phyloP scores from a whole-genome alignment of 2,888 invertebrate species.

The Microplitis deprimator region DNA sequence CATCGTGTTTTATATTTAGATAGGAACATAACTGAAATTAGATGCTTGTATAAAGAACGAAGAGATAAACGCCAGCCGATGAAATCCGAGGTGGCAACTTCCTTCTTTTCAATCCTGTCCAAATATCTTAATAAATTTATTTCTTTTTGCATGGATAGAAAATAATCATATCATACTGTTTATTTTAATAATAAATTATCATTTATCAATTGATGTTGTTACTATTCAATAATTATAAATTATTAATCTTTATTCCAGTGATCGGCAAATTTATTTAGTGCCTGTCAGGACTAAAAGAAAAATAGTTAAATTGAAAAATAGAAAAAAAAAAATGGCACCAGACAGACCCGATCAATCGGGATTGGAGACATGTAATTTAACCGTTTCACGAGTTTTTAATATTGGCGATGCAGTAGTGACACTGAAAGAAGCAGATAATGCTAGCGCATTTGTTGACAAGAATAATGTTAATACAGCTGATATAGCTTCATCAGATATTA shows the following conservation, averaged over 20 bases:
- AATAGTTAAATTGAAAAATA: neutral
- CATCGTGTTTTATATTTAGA: conserved; percentile 53
- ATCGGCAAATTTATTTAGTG: conserved; percentile 19
- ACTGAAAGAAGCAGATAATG: conserved; percentile 58
- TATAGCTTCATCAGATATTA: conserved; percentile 33
- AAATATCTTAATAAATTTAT: neutral
- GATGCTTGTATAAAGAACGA: conserved; percentile 45
- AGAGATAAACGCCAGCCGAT: conserved; percentile 38
- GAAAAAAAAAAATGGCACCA: conserved; percentile 62
- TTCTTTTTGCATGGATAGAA: conserved; percentile 3
- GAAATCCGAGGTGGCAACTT: conserved; percentile 47
- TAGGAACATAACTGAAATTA: conserved; percentile 51
- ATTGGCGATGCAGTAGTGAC: conserved; percentile 58
- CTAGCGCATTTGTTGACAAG: conserved; percentile 44
- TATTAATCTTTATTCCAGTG: conserved; percentile 17
- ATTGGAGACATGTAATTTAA: conserved; percentile 59
- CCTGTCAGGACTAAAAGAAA: conserved; percentile 19
- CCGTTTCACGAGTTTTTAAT: conserved; percentile 59
- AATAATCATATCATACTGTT: neutral
- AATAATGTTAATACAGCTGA: conserved; percentile 36
- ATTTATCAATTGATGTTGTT: neutral
- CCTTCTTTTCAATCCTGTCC: conserved; percentile 25
- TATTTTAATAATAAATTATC: neutral
- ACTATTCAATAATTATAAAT: neutral
- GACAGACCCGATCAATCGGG: conserved; percentile 66